Percentiles rank a stretch among this genome's conserved stretches.
These are phyloP conservation scores for Microhierax caerulescens DNA, from an alignment of 2,797 vertebrate species.

Conservation along the genomic window DNA sequence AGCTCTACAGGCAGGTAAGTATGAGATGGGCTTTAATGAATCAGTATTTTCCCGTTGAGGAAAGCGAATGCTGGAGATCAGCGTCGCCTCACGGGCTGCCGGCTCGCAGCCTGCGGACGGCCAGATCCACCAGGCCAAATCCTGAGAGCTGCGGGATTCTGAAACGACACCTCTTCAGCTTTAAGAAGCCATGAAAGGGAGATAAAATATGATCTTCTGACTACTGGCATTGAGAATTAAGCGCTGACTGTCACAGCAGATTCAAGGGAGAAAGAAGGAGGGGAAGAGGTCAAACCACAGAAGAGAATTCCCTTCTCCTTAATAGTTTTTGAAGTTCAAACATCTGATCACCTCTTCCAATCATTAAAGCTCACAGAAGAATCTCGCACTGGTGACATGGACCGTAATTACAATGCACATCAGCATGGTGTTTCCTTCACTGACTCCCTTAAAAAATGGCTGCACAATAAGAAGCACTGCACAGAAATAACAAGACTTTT, in stretches of 20 bases:
- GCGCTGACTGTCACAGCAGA: neutral
- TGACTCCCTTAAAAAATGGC: neutral
- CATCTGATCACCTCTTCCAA: neutral
- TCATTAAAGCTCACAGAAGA: neutral
- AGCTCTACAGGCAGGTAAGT: neutral
- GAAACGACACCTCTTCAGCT: neutral
- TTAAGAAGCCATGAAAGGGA: neutral
- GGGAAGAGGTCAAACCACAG: neutral
- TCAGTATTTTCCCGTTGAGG: neutral
- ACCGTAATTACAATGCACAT: neutral
- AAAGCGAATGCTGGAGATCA: neutral
- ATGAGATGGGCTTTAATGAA: neutral
- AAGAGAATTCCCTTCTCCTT: neutral
- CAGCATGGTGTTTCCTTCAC: neutral
- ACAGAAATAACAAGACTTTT: neutral
- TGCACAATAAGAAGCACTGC: neutral
- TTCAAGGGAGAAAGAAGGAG: neutral
- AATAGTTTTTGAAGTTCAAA: neutral
- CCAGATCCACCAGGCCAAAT: neutral
- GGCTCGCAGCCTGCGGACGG: neutral
- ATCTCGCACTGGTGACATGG: neutral
- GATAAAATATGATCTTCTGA: neutral
- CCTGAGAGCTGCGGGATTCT: neutral
- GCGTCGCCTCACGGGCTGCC: accelerated
- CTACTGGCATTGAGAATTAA: neutral